Evolutionary conservation across 2,888 invertebrate genomes (phyloP), one percentile per base, ranked within the genome.

Genomic region (Cordilura impudica): DNA sequence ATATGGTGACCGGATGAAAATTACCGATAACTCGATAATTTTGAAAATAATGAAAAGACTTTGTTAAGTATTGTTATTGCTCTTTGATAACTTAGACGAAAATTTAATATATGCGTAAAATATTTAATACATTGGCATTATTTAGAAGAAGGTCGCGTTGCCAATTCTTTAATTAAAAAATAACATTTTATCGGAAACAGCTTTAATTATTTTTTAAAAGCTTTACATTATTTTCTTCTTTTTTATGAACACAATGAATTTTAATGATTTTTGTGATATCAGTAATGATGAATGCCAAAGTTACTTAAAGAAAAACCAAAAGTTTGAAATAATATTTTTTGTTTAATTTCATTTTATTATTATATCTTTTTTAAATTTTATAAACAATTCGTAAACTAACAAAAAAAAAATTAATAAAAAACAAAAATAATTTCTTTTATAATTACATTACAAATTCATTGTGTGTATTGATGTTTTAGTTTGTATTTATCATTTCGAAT

Each of bases 401-500:
- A 75, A 67, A 72, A n/a, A n/a, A 73, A 67, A 29, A 49, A 31
- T 79, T 80, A 69, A 53, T 63, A 23, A 45, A 56, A 45, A 43
- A 67, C 39, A 45, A 75, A 60, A 6, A 58, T 75, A 6, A 56
- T 43, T 72, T 76, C 10, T 81, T 83, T 82, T 82, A n/a, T n/a
- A 80, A 82, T 83, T 82, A 85, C 82, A 84, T 85, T 83, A 86
- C 85, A 87, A 87, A 87, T 87, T 87, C 87, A 87, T 87, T 87
- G 87, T 85, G 86, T 86, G 78, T 83, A 63, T n/a, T 47, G 47
- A 60, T 66, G 60, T 60, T 51, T 26, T 70, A 65, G 54, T 43
- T 35, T 81, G 71, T 63, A 67, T 70, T 47, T 82, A 39, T 69
- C 1, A 26, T 19, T 47, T 51, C 29, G 3, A 70, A 70, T 49